A percentile compares a stretch with the other conserved stretches of the same genome.
phyloP scores from a whole-genome alignment of 2,797 vertebrate species.

The Aldrovandia affinis region DNA sequence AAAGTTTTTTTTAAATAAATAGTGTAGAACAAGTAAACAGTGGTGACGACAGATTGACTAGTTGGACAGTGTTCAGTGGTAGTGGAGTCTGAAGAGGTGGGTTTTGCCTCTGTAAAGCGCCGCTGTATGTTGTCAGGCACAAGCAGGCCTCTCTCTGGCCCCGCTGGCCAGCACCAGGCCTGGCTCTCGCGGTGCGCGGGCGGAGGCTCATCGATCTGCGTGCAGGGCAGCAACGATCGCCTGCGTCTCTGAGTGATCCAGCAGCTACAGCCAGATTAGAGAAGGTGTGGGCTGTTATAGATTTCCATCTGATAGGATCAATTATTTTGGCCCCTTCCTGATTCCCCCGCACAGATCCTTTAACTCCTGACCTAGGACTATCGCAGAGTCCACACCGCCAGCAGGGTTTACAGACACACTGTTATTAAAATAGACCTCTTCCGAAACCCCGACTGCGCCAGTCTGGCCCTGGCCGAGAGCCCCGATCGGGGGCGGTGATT shows the following conservation, averaged over 20 bases:
- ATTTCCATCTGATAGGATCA: conserved; percentile 28
- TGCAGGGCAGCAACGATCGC: conserved; percentile 15
- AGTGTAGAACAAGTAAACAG: no score
- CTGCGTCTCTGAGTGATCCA: conserved; percentile 16
- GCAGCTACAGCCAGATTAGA: conserved; percentile 17
- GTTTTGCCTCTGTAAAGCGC: no score
- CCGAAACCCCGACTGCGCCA: no score
- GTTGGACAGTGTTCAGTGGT: no score
- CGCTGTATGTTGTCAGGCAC: background rate
- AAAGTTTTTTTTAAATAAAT: background rate
- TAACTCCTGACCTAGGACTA: conserved; percentile 44
- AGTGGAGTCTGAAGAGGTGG: no score
- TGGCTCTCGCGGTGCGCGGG: background rate
- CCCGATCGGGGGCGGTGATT: no score
- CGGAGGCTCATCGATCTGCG: conserved; percentile 1
- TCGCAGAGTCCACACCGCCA: conserved; percentile 41
- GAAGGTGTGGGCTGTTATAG: conserved; percentile 21
- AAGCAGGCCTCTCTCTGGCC: background rate
- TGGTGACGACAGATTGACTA: no score
- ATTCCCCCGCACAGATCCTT: conserved; percentile 33
- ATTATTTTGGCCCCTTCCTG: conserved; percentile 20
- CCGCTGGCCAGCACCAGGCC: background rate
- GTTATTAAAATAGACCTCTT: conserved; percentile 15
- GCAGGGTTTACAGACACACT: conserved; percentile 39
- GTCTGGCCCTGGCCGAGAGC: no score